Percentiles rank a stretch among this genome's conserved stretches.
Conservation (phyloP, 2,888 invertebrate species). For the Aphodius granarius region DNA sequence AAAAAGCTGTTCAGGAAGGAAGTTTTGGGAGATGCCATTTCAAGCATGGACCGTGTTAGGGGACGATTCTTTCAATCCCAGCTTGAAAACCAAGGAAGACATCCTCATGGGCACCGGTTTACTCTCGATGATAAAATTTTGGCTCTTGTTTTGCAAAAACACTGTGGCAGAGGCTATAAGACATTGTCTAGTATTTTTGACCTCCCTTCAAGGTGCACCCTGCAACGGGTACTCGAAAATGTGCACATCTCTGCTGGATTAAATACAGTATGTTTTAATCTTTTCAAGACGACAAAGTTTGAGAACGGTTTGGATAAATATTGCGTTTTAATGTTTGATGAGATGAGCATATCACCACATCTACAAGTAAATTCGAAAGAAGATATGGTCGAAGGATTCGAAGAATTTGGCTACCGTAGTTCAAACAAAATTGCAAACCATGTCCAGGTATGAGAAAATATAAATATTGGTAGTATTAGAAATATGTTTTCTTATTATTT, state of each 20-base stretch:
- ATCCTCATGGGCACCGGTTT: neutral
- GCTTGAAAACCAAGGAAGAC: neutral
- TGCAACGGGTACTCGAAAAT: conserved; percentile 5
- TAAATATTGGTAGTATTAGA: neutral
- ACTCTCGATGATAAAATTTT: conserved; percentile 22
- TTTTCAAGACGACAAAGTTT: conserved; percentile 5
- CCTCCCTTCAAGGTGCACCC: conserved; percentile 16
- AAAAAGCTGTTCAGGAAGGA: neutral
- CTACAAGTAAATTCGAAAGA: conserved; percentile 4
- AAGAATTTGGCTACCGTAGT: conserved; percentile 29
- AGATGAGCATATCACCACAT: conserved; percentile 20
- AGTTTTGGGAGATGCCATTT: neutral
- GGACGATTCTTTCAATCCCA: conserved; percentile 7
- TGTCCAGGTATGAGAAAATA: conserved; percentile 18
- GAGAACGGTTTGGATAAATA: conserved; percentile 23
- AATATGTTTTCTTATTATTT: neutral
- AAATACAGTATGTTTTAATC: conserved; percentile 9
- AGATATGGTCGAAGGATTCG: conserved; percentile 30
- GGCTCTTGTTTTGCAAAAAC: conserved; percentile 20
- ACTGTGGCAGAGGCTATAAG: conserved; percentile 24
- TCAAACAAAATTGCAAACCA: conserved; percentile 27
- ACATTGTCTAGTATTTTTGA: conserved; percentile 17
- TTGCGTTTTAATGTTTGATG: conserved; percentile 30
- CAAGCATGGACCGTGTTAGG: conserved; percentile 10
- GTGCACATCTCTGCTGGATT: conserved; percentile 13